phyloP scores from a whole-genome alignment of 2,113 vertebrate species.

The Donacobius atricapilla region DNA sequence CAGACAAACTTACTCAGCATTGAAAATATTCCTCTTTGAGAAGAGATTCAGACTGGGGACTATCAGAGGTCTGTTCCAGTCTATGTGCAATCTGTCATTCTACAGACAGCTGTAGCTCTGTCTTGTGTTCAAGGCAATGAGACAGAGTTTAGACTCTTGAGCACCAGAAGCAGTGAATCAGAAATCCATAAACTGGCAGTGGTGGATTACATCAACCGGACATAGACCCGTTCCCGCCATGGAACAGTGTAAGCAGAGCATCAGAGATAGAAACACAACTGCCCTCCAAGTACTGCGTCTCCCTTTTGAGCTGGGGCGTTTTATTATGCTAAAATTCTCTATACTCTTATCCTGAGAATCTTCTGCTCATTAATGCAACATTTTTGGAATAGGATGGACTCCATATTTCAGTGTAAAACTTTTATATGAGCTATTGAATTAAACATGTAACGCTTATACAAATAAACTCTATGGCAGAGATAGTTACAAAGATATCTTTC shows the following conservation, averaged over 20 bases:
- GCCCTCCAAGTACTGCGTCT: not conserved
- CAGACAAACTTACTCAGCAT: not conserved
- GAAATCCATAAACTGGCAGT: not conserved
- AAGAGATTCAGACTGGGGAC: not conserved
- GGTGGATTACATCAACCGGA: not conserved
- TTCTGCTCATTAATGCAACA: not conserved
- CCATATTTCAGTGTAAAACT: not conserved
- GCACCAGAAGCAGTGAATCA: not conserved
- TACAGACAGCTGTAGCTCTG: not conserved
- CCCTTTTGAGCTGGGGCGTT: not conserved
- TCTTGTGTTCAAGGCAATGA: not conserved
- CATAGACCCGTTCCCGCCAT: fast-evolving
- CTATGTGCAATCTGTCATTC: not conserved
- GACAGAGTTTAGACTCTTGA: not conserved
- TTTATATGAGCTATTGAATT: not conserved
- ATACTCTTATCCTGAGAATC: not conserved
- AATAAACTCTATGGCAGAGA: not conserved
- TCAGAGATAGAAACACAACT: not conserved
- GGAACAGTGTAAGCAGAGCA: not conserved
- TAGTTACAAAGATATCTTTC: not conserved
- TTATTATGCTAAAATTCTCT: not conserved
- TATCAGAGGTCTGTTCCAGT: not conserved
- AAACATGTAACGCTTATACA: not conserved
- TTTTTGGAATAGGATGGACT: not conserved
- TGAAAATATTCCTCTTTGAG: not conserved